These are phyloP conservation scores for Catharus fuscescens DNA, from an alignment of 2,113 vertebrate genomes.

Conservation along the genomic window DNA sequence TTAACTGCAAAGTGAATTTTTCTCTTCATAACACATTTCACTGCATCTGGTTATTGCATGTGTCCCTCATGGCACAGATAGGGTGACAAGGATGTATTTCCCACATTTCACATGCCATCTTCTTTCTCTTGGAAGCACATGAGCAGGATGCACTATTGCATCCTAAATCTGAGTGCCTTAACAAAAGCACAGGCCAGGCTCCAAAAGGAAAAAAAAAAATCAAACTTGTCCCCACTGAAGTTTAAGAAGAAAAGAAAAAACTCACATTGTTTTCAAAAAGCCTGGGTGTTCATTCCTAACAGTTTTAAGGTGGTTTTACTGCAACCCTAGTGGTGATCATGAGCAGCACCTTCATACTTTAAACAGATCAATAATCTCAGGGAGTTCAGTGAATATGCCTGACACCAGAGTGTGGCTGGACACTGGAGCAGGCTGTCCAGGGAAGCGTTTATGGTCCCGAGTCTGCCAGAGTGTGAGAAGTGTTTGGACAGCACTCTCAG, in stretches of 20 bases:
- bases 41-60: neutral
- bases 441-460: neutral
- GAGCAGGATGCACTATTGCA: neutral
- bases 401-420: neutral
- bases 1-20: neutral
- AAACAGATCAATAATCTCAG: neutral
- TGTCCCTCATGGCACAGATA: neutral
- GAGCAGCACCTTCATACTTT: neutral
- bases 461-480: neutral
- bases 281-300: neutral
- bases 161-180: neutral
- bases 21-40: neutral
- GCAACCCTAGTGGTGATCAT: neutral
- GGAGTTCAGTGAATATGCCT: neutral
- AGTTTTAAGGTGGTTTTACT: neutral
- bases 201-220: neutral
- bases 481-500: neutral
- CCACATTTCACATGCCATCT: neutral
- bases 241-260: neutral
- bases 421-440: neutral
- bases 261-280: neutral
- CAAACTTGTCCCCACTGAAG: neutral
- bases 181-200: neutral
- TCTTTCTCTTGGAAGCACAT: neutral
- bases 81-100: neutral